These are phyloP conservation scores for Glaucomys volans DNA, from an alignment of 2,113 vertebrate genomes.

Conservation along the genomic window DNA sequence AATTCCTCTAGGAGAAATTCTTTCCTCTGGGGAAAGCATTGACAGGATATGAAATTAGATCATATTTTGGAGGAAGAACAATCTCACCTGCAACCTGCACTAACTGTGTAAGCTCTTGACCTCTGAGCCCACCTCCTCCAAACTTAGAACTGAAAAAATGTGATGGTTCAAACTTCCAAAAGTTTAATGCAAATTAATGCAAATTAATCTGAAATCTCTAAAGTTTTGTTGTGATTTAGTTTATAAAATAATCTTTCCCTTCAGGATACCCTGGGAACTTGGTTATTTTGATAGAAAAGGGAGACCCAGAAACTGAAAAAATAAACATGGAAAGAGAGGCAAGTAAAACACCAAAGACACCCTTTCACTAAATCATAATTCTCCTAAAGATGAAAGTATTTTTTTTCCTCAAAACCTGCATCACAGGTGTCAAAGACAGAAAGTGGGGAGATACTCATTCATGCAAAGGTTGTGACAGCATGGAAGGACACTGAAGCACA, in stretches of 20 bases:
- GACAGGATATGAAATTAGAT: not conserved
- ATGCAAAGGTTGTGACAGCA: not conserved
- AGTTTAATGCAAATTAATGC: not conserved
- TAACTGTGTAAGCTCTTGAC: not conserved
- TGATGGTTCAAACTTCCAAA: not conserved
- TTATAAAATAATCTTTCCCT: slow-evolving; percentile 41
- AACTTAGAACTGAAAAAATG: not conserved
- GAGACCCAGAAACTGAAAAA: not conserved
- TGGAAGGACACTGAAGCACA: not conserved
- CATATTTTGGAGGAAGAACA: not conserved
- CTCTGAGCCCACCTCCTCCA: not conserved
- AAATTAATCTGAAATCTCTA: slow-evolving; percentile 36
- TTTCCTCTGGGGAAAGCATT: not conserved
- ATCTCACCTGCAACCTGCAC: not conserved
- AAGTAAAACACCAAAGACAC: not conserved
- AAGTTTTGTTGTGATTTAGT: not conserved
- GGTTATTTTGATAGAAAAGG: not conserved
- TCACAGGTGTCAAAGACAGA: not conserved
- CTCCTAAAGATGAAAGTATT: not conserved
- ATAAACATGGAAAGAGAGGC: not conserved
- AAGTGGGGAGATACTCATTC: not conserved
- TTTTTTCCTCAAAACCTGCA: not conserved
- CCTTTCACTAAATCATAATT: not conserved
- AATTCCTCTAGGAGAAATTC: not conserved
- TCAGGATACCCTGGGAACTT: not conserved